These are phyloP conservation scores for Blastobasis lacticolella DNA, from an alignment of 2,888 invertebrate species.

Conservation along the genomic window DNA sequence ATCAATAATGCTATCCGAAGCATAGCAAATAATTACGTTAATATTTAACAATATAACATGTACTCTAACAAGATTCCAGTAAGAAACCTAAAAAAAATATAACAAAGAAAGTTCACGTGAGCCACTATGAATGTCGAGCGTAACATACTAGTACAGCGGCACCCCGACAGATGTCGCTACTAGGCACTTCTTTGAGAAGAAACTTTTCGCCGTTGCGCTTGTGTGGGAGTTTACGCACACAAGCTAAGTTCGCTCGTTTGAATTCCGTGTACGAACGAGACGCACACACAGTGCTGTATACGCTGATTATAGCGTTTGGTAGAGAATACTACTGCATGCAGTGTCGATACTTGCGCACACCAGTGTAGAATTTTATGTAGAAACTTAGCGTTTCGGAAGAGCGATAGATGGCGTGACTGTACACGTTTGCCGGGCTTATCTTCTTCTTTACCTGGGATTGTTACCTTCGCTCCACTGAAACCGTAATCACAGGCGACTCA, in stretches of 20 bases:
- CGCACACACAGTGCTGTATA: slow-evolving; percentile 21
- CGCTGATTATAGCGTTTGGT: slow-evolving; percentile 3
- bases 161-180: slow-evolving; percentile 57
- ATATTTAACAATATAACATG: too few relatives aligned
- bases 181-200: slow-evolving; percentile 33
- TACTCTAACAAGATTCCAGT: too few relatives aligned
- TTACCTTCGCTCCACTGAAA: too few relatives aligned
- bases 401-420: slow-evolving; percentile 47
- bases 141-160: slow-evolving; percentile 23
- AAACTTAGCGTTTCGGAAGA: neutral
- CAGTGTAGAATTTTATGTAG: slow-evolving; percentile 14
- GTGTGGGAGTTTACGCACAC: slow-evolving; percentile 29
- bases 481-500: too few relatives aligned
- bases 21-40: too few relatives aligned
- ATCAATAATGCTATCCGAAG: too few relatives aligned
- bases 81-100: slow-evolving; percentile 12
- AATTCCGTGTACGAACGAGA: slow-evolving; percentile 22
- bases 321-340: slow-evolving; percentile 15
- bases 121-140: slow-evolving; percentile 32
- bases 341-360: slow-evolving; percentile 17
- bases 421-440: neutral
- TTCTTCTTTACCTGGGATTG: neutral
- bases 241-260: slow-evolving; percentile 10
- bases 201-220: slow-evolving; percentile 36
- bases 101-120: slow-evolving; percentile 21